These are phyloP conservation scores for Vultur gryphus DNA, from an alignment of 2,797 vertebrate species.

Conservation along the genomic window DNA sequence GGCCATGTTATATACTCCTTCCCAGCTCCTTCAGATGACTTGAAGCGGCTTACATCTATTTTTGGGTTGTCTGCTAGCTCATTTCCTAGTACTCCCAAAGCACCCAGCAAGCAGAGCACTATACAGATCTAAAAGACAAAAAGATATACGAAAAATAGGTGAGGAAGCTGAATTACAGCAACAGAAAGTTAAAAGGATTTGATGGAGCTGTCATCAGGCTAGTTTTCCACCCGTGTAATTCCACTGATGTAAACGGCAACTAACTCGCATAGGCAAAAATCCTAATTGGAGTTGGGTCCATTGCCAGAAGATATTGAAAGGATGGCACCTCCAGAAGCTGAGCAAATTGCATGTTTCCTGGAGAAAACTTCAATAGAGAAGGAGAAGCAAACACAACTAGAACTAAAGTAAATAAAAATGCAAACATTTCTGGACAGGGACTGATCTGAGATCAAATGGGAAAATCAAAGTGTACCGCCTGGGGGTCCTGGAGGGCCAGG, in stretches of 20 bases:
- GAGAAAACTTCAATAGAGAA: neutral
- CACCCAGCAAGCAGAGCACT: neutral
- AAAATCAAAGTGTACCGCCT: neutral
- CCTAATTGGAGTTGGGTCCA: neutral
- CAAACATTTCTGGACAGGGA: neutral
- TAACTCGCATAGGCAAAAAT: neutral
- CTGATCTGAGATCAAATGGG: neutral
- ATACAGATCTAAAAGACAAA: neutral
- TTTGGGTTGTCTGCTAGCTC: neutral
- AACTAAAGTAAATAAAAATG: neutral
- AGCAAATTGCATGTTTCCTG: neutral
- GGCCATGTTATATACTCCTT: neutral
- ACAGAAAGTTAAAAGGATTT: neutral
- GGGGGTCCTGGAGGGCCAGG: neutral
- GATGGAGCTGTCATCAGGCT: neutral
- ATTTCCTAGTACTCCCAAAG: neutral
- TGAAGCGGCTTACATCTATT: neutral
- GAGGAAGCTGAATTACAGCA: neutral
- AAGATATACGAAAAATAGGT: neutral
- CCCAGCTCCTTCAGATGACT: neutral
- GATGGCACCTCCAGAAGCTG: neutral
- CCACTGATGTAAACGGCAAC: neutral
- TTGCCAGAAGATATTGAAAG: neutral
- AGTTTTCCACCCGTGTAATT: neutral
- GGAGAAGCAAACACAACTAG: neutral